Conservation (phyloP, 1,140 invertebrate species). For the Piezodorus guildinii region DNA sequence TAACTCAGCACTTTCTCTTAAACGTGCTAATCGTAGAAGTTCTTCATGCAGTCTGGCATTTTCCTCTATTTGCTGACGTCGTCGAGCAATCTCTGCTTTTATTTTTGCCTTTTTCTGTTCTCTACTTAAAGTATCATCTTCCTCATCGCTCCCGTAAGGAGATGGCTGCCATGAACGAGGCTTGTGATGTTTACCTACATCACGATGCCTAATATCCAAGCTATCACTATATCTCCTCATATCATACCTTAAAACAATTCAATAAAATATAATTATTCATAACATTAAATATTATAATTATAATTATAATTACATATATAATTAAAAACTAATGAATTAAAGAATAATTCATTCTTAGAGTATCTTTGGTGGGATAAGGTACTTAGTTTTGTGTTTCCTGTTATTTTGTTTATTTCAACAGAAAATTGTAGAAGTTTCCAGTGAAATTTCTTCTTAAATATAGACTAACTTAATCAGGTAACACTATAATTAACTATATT, state of each 20-base stretch:
- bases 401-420: too few relatives aligned
- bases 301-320: too few relatives aligned
- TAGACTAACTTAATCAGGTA: too few relatives aligned
- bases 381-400: too few relatives aligned
- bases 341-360: too few relatives aligned
- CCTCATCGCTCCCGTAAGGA: conserved; percentile 41
- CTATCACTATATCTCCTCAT: conserved; percentile 35
- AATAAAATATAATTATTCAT: neutral
- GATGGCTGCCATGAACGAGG: conserved; percentile 48
- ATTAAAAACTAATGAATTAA: too few relatives aligned
- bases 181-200: conserved; percentile 33
- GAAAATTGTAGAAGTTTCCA: too few relatives aligned
- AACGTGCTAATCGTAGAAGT: conserved; percentile 40
- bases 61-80: conserved; percentile 50
- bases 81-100: conserved; percentile 49
- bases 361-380: too few relatives aligned
- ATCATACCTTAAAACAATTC: conserved; percentile 28
- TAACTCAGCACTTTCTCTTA: conserved; percentile 36
- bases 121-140: conserved; percentile 34
- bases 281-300: too few relatives aligned
- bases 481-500: too few relatives aligned
- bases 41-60: conserved; percentile 46
- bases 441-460: too few relatives aligned
- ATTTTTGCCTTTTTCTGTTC: conserved; percentile 50
- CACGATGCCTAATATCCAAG: conserved; percentile 31